phyloP scores from a whole-genome alignment of 2,113 vertebrate genomes.

The Corythaixoides concolor region DNA sequence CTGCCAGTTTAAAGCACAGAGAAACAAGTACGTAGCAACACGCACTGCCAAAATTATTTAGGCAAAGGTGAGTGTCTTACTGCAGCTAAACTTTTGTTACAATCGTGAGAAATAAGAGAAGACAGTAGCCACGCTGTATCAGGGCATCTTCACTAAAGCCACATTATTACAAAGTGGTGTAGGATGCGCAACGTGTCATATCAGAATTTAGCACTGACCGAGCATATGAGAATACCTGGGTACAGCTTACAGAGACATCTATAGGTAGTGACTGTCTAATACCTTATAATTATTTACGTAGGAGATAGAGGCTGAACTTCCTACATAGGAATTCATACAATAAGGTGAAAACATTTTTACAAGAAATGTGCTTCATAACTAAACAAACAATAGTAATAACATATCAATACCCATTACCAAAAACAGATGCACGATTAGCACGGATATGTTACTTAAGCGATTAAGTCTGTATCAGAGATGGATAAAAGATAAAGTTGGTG shows the following conservation, averaged over 20 bases:
- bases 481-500: conserved; percentile 29
- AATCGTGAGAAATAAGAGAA: neutral
- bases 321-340: conserved; percentile 34
- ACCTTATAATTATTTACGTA: conserved; percentile 45
- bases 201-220: neutral
- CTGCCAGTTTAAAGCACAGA: neutral
- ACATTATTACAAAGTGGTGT: neutral
- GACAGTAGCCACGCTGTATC: neutral
- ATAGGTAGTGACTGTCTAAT: conserved; percentile 1
- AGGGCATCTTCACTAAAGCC: neutral
- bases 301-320: conserved; percentile 45
- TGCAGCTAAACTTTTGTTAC: neutral
- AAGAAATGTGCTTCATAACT: conserved; percentile 29
- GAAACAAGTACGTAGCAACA: neutral
- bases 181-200: neutral
- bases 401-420: neutral
- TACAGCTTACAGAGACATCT: conserved; percentile 47
- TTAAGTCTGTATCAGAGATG: conserved; percentile 15
- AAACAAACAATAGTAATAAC: neutral
- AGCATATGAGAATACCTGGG: neutral
- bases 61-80: neutral
- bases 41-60: neutral
- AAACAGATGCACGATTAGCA: neutral
- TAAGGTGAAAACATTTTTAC: conserved; percentile 18
- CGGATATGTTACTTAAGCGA: conserved; percentile 35